These are phyloP conservation scores for Pheosia gnoma DNA, from an alignment of 2,888 invertebrate species.

Conservation along the genomic window DNA sequence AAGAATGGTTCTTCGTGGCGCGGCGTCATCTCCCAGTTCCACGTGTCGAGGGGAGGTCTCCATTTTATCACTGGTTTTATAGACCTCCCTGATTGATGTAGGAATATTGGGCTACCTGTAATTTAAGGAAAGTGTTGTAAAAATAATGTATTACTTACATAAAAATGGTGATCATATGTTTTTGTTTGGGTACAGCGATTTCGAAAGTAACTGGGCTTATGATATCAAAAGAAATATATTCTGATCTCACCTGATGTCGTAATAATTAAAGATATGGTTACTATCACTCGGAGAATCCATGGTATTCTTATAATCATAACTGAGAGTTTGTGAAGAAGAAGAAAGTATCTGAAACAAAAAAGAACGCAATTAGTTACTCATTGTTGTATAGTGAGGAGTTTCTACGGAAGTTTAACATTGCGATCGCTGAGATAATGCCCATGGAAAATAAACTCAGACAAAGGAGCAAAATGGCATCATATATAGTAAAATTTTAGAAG, in stretches of 20 bases:
- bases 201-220: too few relatives aligned
- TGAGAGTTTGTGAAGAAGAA: conserved; percentile 45
- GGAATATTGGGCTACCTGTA: conserved; percentile 79
- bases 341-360: conserved; percentile 63
- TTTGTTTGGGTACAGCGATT: not conserved
- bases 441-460: too few relatives aligned
- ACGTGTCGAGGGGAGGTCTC: conserved; percentile 76
- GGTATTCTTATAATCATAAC: conserved; percentile 76
- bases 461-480: too few relatives aligned
- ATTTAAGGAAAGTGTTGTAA: conserved; percentile 9
- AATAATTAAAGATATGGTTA: conserved; percentile 45
- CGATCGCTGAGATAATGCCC: not conserved
- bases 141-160: not conserved
- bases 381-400: not conserved
- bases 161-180: not conserved
- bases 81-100: conserved; percentile 60
- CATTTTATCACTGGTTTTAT: conserved; percentile 75
- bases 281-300: conserved; percentile 64
- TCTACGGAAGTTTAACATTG: not conserved
- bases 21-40: conserved; percentile 73
- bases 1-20: conserved; percentile 73
- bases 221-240: too few relatives aligned
- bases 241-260: conserved; percentile 62
- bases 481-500: too few relatives aligned
- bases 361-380: conserved; percentile 8